Conservation (phyloP, 92 coral and sea anemone species). For the Siderastrea siderea region DNA sequence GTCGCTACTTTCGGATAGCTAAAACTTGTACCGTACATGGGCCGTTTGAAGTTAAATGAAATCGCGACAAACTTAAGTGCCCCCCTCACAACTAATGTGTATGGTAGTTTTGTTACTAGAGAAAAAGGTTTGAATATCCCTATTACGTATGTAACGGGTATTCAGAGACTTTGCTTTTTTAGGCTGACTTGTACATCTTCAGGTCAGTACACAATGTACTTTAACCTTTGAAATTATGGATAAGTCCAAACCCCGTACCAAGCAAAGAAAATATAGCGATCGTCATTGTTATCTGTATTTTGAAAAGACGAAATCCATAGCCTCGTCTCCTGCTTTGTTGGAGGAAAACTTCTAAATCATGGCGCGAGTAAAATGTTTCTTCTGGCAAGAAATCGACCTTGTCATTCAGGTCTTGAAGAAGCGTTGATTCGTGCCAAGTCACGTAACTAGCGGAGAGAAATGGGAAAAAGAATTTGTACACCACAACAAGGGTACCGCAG, state of each 20-base stretch:
- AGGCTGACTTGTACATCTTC: no score
- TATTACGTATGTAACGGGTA: no score
- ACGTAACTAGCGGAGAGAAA: slow-evolving; percentile 77
- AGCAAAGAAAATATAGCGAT: slow-evolving; percentile 71
- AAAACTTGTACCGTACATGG: no score
- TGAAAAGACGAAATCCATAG: slow-evolving; percentile 70
- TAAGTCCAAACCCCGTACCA: slow-evolving; percentile 64
- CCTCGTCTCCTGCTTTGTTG: slow-evolving; percentile 73
- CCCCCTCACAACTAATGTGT: no score
- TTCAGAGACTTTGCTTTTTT: no score
- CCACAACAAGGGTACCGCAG: slow-evolving; percentile 67
- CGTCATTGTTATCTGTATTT: slow-evolving; percentile 68
- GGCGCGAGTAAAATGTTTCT: slow-evolving; percentile 63
- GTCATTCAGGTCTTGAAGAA: slow-evolving; percentile 65
- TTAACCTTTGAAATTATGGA: slow-evolving; percentile 45
- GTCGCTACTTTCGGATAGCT: no score
- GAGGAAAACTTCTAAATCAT: slow-evolving; percentile 59
- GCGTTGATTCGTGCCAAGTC: slow-evolving; percentile 72
- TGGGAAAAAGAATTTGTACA: slow-evolving; percentile 75
- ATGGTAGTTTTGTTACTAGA: no score
- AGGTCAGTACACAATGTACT: no score
- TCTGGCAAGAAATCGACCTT: slow-evolving; percentile 44
- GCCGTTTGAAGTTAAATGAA: no score
- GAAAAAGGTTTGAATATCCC: no score
- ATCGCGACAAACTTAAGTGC: no score